phyloP scores from a whole-genome alignment of 2,888 invertebrate species.

The Xylota sylvarum region DNA sequence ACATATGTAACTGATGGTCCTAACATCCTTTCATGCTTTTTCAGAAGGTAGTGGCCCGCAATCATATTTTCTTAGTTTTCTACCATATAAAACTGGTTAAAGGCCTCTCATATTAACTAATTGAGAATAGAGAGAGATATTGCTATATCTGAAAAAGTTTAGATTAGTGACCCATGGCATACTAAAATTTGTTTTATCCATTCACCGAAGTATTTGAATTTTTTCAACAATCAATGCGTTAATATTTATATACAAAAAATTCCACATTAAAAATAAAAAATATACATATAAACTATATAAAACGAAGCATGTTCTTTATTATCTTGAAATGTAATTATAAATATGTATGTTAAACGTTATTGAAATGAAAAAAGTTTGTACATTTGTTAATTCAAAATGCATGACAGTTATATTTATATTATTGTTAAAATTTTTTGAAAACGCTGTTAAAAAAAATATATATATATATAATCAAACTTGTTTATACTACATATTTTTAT shows the following conservation, averaged over 20 bases:
- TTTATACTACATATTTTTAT: slow-evolving; percentile 22
- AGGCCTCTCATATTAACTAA: too few relatives aligned
- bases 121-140: too few relatives aligned
- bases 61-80: too few relatives aligned
- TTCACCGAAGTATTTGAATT: not conserved
- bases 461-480: not conserved
- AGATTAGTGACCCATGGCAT: too few relatives aligned
- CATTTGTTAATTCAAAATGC: slow-evolving; percentile 69
- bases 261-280: slow-evolving; percentile 49
- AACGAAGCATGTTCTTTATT: slow-evolving; percentile 47
- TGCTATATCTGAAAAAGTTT: too few relatives aligned
- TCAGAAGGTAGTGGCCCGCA: too few relatives aligned
- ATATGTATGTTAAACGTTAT: slow-evolving; percentile 37
- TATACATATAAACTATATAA: slow-evolving; percentile 9
- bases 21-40: too few relatives aligned
- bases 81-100: too few relatives aligned
- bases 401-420: slow-evolving; percentile 71
- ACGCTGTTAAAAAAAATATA: slow-evolving; percentile 25
- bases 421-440: slow-evolving; percentile 32
- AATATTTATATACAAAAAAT: slow-evolving; percentile 53
- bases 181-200: too few relatives aligned
- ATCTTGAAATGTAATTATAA: slow-evolving; percentile 34
- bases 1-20: too few relatives aligned
- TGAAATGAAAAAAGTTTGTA: slow-evolving; percentile 24
- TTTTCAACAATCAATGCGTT: slow-evolving; percentile 30